These are phyloP conservation scores for Caenorhabditis brenneri DNA, from an alignment of 1,140 invertebrate genomes.

Conservation along the genomic window DNA sequence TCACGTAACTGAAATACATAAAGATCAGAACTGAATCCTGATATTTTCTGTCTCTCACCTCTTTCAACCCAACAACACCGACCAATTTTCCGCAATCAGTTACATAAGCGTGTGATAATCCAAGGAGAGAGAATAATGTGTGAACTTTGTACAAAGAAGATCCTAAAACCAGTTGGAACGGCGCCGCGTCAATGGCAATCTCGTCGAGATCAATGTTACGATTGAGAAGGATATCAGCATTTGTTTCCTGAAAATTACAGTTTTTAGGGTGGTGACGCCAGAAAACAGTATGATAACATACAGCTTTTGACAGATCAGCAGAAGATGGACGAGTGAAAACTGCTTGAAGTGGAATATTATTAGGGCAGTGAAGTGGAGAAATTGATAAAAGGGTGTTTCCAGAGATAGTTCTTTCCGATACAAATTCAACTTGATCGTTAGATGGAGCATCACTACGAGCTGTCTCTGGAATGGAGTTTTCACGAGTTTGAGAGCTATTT, in stretches of 20 bases:
- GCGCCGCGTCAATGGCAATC: constrained; percentile 92
- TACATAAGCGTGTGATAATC: constrained; percentile 94
- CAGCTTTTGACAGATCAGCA: neutral
- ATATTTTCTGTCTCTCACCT: constrained; percentile 75
- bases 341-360: constrained; percentile 46
- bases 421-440: constrained; percentile 43
- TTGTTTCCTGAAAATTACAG: constrained; percentile 22
- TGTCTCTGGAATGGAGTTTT: constrained; percentile 33
- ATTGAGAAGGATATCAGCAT: constrained; percentile 74
- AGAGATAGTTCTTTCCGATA: constrained; percentile 46
- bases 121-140: constrained; percentile 93
- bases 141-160: constrained; percentile 94
- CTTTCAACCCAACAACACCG: constrained; percentile 92
- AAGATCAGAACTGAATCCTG: neutral
- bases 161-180: constrained; percentile 93
- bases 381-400: constrained; percentile 53
- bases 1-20: constrained; percentile 60
- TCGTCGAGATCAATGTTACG: constrained; percentile 82
- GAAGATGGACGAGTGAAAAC: constrained; percentile 41
- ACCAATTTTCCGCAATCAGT: constrained; percentile 92
- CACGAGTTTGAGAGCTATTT: constrained; percentile 29
- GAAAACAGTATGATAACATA: neutral
- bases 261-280: no score
- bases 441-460: constrained; percentile 28
- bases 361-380: constrained; percentile 51